phyloP scores from a whole-genome alignment of 2,797 vertebrate species.

The Pseudochromis fuscus region DNA sequence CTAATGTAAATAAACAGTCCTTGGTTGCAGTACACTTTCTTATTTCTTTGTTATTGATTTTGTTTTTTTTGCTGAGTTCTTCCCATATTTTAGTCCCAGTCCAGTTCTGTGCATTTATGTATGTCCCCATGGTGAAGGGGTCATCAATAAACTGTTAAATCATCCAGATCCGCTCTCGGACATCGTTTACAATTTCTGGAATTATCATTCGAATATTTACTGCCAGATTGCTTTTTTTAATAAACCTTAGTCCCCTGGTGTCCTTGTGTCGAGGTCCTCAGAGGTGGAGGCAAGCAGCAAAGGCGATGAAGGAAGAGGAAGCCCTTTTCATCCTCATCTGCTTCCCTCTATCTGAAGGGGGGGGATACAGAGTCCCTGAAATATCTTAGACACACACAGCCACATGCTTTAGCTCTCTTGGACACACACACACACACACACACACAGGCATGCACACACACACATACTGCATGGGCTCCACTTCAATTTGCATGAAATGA shows the following conservation, averaged over 20 bases:
- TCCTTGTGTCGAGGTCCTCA: conserved; percentile 57
- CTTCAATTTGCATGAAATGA: conserved; percentile 74
- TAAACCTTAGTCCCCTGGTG: conserved; percentile 39
- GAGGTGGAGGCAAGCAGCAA: conserved; percentile 20
- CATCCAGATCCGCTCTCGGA: conserved; percentile 4
- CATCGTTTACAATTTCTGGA: conserved; percentile 35
- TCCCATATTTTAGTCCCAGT: conserved; percentile 11
- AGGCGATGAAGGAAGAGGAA: conserved; percentile 17
- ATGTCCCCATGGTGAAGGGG: conserved; percentile 10
- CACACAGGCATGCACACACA: conserved; percentile 1
- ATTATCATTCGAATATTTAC: conserved; percentile 51
- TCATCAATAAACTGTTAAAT: conserved; percentile 48
- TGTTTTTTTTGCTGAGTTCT: conserved; percentile 14
- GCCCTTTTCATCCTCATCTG: conserved; percentile 42
- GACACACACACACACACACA: conserved; percentile 15
- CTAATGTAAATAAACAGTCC: conserved; percentile 37
- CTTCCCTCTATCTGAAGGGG: conserved; percentile 46
- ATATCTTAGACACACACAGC: conserved; percentile 19
- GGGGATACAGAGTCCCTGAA: conserved; percentile 39
- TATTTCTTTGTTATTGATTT: conserved; percentile 51
- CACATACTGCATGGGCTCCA: conserved; percentile 36
- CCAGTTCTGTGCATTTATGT: conserved; percentile 36
- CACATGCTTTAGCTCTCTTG: neutral
- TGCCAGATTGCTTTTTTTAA: conserved; percentile 41
- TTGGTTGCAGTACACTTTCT: conserved; percentile 10